phyloP scores from a whole-genome alignment of 2,888 invertebrate genomes.

The Achlya flavicornis region DNA sequence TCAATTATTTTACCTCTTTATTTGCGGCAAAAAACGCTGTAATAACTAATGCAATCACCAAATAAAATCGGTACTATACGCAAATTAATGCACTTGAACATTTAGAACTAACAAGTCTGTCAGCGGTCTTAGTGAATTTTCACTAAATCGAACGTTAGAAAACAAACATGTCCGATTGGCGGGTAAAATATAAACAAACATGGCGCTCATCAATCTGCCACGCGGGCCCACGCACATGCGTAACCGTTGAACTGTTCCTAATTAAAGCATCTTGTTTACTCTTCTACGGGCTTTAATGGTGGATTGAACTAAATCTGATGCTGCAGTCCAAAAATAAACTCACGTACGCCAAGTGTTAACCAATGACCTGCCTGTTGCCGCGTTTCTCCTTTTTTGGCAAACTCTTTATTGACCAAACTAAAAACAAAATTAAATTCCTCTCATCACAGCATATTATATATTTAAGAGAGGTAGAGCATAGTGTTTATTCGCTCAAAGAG shows the following conservation, averaged over 20 bases:
- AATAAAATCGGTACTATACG: constrained; percentile 39
- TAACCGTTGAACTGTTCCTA: constrained; percentile 65
- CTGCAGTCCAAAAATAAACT: constrained; percentile 66
- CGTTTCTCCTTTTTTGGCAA: constrained; percentile 54
- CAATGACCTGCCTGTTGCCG: constrained; percentile 35
- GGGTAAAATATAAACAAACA: constrained; percentile 59
- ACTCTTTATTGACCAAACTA: neutral
- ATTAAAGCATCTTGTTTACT: constrained; percentile 76
- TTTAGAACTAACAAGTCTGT: constrained; percentile 61
- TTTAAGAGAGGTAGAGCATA: no score
- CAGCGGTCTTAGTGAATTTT: constrained; percentile 74
- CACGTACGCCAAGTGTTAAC: constrained; percentile 57
- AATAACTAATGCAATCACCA: constrained; percentile 35
- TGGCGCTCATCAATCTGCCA: constrained; percentile 64
- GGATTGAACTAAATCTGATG: constrained; percentile 67
- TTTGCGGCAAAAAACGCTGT: neutral
- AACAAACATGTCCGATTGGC: constrained; percentile 70
- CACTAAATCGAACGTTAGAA: constrained; percentile 67
- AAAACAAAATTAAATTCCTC: neutral
- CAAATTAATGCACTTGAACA: constrained; percentile 44
- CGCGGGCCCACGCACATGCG: constrained; percentile 68
- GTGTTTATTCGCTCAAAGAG: no score
- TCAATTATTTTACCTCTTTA: neutral
- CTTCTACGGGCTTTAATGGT: constrained; percentile 66
- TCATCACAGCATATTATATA: neutral